These are phyloP conservation scores for Steinernema khuongi DNA, from an alignment of 1,140 invertebrate genomes.

Conservation along the genomic window DNA sequence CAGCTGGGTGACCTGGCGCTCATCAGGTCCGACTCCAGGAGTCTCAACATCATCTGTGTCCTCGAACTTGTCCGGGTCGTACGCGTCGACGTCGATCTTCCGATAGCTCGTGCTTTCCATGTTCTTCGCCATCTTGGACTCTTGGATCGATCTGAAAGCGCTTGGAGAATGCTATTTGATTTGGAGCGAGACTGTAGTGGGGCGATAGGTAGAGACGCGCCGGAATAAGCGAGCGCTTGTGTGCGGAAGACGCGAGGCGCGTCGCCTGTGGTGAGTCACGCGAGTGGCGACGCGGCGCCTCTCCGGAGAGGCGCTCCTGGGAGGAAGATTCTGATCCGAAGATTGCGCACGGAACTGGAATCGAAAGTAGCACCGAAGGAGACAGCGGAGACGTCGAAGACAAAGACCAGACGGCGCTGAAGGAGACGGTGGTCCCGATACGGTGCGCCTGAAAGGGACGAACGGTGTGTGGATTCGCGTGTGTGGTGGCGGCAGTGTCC, in stretches of 20 bases:
- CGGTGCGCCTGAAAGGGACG: too few species aligned
- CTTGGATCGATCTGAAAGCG: background rate
- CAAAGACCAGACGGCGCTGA: too few species aligned
- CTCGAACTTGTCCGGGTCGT: constrained; percentile 40
- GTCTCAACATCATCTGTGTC: constrained; percentile 36
- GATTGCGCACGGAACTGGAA: too few species aligned
- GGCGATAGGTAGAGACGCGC: too few species aligned
- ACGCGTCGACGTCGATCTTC: constrained; percentile 42
- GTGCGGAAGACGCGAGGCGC: background rate
- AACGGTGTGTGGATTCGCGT: too few species aligned
- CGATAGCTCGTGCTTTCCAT: constrained; percentile 40
- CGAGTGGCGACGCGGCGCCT: background rate
- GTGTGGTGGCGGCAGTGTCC: too few species aligned
- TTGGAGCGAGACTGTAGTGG: too few species aligned
- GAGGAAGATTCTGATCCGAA: too few species aligned
- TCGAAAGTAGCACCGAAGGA: too few species aligned
- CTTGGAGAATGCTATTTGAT: background rate
- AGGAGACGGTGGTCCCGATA: too few species aligned
- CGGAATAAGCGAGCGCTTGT: background rate
- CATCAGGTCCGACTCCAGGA: constrained; percentile 36
- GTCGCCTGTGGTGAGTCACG: background rate
- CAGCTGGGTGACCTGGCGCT: constrained; percentile 26
- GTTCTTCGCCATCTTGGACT: constrained; percentile 39
- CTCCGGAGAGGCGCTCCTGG: background rate
- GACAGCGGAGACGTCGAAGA: too few species aligned